Base-by-base conservation (phyloP, 2,888 invertebrate genomes). In the Neoaliturus tenellus region DNA sequence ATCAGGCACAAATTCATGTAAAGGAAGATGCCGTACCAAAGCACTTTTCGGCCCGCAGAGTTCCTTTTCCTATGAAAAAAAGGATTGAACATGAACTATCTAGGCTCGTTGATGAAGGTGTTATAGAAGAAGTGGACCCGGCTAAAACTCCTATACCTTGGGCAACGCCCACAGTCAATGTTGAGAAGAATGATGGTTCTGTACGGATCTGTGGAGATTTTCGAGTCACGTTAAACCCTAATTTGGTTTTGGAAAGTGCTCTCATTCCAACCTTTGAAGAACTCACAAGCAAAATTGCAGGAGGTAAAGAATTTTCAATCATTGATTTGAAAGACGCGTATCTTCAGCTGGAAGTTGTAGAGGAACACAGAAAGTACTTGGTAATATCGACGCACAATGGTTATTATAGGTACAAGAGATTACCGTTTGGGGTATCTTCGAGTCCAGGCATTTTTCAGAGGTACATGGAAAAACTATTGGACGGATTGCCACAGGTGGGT, bases 191-290 rank as follows among this genome's bases (percentile, higher is more conserved):
- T 39, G 35, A 41, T n/a, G 71, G 71, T 6, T 20, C n/a, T 6
- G 23, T 71, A 6, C 14, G 71, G 14, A 39, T 71, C 1, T 71
- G 71, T 71, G 71, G 71, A 39, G 71, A 71, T 71, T 71, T 71
- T 41, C 12, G 41, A 39, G 71, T 71, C 8, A 71, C 39, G n/a
- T 39, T 71, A 41, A 71, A 71, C 2, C 41, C n/a, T n/a, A n/a
- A n/a, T 8, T 31, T 67, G 2, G 67, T 67, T 20, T 14, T 10
- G 8, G 39, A 17, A n/a, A 1, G 1, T 2, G 5, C 31, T 12
- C 67, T 31, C 2, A 1, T 71, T 1, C 35, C 71, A 2, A 71
- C 39, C 41, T 67, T 67, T 67, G 67, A 6, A 67, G 67, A 28
- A 31, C 31, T 67, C 5, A 67, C 67, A 31, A 67, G 33, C n/a